A percentile compares a stretch with the other conserved stretches of the same genome.
Conservation (phyloP, 2,888 invertebrate genomes). For the Eugnorisma glareosa region DNA sequence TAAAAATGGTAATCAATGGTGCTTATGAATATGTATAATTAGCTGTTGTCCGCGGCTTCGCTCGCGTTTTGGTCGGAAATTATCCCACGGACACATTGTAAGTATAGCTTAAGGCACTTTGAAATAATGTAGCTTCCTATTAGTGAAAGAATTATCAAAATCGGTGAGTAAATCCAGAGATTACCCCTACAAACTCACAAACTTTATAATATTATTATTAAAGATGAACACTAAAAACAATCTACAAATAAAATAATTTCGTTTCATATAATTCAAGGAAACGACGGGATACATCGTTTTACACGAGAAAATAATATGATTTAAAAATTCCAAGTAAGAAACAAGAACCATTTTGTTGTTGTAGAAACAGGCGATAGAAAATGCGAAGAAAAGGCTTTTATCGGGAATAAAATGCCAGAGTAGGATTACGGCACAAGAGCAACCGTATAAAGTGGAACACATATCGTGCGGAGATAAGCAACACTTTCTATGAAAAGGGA, state of each 20-base stretch:
- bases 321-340: constrained; percentile 22
- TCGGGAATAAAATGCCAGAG: constrained; percentile 51
- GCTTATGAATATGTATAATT: background rate
- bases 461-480: constrained; percentile 46
- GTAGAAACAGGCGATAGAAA: constrained; percentile 34
- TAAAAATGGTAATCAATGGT: background rate
- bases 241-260: background rate
- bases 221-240: background rate
- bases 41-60: too few species aligned
- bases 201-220: too few species aligned
- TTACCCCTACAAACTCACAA: too few species aligned
- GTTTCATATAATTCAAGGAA: background rate
- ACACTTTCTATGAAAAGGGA: constrained; percentile 48
- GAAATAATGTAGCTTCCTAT: too few species aligned
- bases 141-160: too few species aligned
- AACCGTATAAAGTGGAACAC: constrained; percentile 42
- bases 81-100: too few species aligned
- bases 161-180: too few species aligned
- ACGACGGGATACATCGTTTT: background rate
- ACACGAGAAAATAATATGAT: background rate
- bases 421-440: constrained; percentile 47
- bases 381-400: constrained; percentile 46
- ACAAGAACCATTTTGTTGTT: constrained; percentile 7
- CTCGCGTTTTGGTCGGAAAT: too few species aligned
- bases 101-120: too few species aligned